phyloP scores from a whole-genome alignment of 2,888 invertebrate species.

The Cataglyphis livida region DNA sequence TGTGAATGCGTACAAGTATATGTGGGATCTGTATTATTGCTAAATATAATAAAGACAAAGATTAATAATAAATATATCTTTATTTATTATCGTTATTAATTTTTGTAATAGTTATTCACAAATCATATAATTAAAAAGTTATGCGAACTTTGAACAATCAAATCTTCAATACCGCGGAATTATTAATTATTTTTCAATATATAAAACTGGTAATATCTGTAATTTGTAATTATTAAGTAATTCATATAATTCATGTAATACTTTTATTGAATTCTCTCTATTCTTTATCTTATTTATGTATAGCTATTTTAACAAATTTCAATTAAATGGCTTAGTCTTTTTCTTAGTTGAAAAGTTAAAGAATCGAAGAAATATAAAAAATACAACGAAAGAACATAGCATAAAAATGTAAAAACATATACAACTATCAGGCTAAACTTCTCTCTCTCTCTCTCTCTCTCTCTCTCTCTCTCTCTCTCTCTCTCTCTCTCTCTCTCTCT shows the following conservation, averaged over 20 bases:
- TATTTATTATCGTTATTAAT: conserved; percentile 1
- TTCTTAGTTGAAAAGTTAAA: not conserved
- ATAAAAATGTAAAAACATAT: not conserved
- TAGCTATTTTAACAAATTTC: not conserved
- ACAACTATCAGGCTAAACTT: not conserved
- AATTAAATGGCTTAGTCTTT: not conserved
- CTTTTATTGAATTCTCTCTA: not conserved
- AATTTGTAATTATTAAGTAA: not conserved
- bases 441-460: conserved; percentile 25
- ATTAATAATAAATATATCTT: conserved; percentile 30
- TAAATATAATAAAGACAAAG: not conserved
- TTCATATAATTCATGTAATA: not conserved
- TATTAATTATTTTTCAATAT: not conserved
- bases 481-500: conserved; percentile 38
- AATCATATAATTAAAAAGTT: conserved; percentile 1
- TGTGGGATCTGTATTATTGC: not conserved
- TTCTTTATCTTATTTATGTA: not conserved
- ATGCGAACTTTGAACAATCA: not conserved
- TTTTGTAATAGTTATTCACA: conserved; percentile 14
- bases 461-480: conserved; percentile 32
- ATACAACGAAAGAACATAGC: not conserved
- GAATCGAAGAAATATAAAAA: not conserved
- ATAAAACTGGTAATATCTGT: not conserved
- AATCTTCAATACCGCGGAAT: not conserved
- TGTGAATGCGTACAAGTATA: conserved; percentile 6